Conservation (phyloP, 1,140 invertebrate species). For the Macrocentrus cingulum region DNA sequence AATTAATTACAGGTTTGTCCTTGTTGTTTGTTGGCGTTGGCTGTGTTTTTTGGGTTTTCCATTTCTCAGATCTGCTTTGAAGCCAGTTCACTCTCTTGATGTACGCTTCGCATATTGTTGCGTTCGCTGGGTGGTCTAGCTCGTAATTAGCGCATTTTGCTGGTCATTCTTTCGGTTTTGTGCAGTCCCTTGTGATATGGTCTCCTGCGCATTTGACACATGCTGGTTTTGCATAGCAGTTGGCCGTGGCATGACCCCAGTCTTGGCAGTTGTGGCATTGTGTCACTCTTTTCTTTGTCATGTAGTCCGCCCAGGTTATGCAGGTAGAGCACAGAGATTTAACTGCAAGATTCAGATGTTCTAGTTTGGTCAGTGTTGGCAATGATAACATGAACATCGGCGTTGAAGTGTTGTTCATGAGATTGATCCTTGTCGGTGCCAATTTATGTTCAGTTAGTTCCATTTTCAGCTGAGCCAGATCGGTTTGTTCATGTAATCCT, state of each 20-base stretch:
- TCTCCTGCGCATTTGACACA: constrained; percentile 33
- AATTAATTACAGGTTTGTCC: background rate
- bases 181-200: constrained; percentile 35
- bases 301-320: constrained; percentile 32
- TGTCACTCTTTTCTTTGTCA: constrained; percentile 25
- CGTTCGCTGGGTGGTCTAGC: constrained; percentile 34
- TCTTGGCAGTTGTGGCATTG: constrained; percentile 29
- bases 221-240: constrained; percentile 30
- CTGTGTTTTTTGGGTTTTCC: no score
- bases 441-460: constrained; percentile 11
- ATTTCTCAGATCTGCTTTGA: no score
- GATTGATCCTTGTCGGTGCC: constrained; percentile 1
- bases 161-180: constrained; percentile 24
- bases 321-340: constrained; percentile 24
- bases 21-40: background rate
- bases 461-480: constrained; percentile 22
- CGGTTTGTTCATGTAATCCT: constrained; percentile 21
- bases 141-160: constrained; percentile 43
- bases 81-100: constrained; percentile 1
- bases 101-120: constrained; percentile 9
- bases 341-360: background rate
- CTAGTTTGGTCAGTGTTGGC: constrained; percentile 7
- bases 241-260: constrained; percentile 37
- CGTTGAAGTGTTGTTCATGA: constrained; percentile 20
- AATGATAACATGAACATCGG: constrained; percentile 25